These are phyloP conservation scores for Elachura formosa DNA, from an alignment of 2,113 vertebrate species.

Conservation along the genomic window DNA sequence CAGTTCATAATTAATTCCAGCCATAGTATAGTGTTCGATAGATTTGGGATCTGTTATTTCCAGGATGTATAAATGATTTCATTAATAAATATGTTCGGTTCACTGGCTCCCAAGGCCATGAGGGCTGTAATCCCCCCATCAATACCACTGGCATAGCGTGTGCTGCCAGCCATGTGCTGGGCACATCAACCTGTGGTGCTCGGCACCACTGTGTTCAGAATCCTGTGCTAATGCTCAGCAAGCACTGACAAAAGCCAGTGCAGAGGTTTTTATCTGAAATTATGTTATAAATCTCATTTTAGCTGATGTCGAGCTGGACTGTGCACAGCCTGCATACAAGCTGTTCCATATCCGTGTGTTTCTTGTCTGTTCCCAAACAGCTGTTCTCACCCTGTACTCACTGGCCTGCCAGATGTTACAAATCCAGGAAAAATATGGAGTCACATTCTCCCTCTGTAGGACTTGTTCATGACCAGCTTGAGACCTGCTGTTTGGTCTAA, in stretches of 20 bases:
- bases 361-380: slow-evolving; percentile 6
- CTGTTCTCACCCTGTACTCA: not conserved
- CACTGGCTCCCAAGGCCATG: not conserved
- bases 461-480: not conserved
- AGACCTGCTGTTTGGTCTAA: slow-evolving; percentile 17
- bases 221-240: rapidly evolving
- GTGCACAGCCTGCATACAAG: not conserved
- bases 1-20: slow-evolving; percentile 20
- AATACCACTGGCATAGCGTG: not conserved
- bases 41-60: not conserved
- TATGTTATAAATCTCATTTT: not conserved
- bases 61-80: not conserved
- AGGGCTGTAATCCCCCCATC: not conserved
- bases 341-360: not conserved
- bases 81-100: not conserved
- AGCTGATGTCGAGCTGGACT: not conserved
- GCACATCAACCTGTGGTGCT: not conserved
- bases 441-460: not conserved
- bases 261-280: not conserved
- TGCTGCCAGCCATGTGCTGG: not conserved
- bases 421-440: not conserved
- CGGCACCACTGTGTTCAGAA: not conserved
- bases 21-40: not conserved
- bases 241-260: not conserved
- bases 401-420: slow-evolving; percentile 20